Percentiles rank a stretch among this genome's conserved stretches.
Evolutionary conservation across 2,888 invertebrate genomes (phyloP).

Genomic region (Smittia sp.): DNA sequence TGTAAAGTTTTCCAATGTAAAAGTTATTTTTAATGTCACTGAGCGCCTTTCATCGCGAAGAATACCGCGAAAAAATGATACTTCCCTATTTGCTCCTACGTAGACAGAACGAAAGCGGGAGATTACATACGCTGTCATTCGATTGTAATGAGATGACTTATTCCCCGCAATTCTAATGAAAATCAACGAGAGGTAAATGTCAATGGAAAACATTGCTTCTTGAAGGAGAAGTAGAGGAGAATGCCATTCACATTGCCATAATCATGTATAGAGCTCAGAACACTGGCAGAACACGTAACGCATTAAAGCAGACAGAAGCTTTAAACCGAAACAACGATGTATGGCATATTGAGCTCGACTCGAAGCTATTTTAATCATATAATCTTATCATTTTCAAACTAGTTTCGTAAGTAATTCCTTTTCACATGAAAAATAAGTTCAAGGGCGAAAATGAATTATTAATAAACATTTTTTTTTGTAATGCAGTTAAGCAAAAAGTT

Average conservation of each 20-base stretch:
- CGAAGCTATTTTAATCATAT: too few relatives aligned
- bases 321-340: constrained; percentile 7
- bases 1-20: too few relatives aligned
- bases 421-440: too few relatives aligned
- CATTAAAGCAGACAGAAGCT: background rate
- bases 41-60: background rate
- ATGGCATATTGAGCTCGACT: background rate
- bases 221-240: background rate
- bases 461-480: too few relatives aligned
- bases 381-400: too few relatives aligned
- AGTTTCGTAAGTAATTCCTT: too few relatives aligned
- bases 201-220: constrained; percentile 7
- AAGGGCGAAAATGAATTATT: too few relatives aligned
- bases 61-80: background rate
- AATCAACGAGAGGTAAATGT: constrained; percentile 25
- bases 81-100: too few relatives aligned
- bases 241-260: background rate
- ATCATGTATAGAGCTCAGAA: background rate
- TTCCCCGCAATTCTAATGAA: constrained; percentile 23
- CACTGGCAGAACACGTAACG: background rate
- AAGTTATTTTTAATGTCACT: too few relatives aligned
- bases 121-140: too few relatives aligned
- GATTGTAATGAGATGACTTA: background rate
- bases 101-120: too few relatives aligned
- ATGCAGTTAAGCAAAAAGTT: too few relatives aligned